These are phyloP conservation scores for Halictus ligatus DNA, from an alignment of 2,888 invertebrate genomes.

Conservation along the genomic window DNA sequence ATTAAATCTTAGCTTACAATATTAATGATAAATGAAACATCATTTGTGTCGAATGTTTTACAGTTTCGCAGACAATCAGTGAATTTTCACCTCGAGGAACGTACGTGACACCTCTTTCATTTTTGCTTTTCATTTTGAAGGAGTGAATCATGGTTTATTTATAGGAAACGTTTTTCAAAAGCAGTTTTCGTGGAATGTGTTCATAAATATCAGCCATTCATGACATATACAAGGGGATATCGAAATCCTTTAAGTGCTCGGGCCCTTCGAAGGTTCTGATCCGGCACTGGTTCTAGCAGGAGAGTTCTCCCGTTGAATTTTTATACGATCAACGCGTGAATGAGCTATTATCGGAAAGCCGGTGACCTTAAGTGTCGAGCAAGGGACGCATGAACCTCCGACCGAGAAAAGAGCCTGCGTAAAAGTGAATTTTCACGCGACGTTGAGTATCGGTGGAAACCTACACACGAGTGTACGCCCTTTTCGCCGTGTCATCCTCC, in stretches of 20 bases:
- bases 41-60: not conserved
- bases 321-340: not conserved
- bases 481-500: conserved; percentile 4
- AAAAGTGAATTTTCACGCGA: conserved; percentile 52
- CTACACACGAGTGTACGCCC: not conserved
- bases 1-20: too few relatives aligned
- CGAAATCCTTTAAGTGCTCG: too few relatives aligned
- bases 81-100: not conserved
- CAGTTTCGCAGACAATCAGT: not conserved
- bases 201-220: too few relatives aligned
- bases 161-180: not conserved
- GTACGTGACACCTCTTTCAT: not conserved
- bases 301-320: not conserved
- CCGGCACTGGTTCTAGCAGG: not conserved
- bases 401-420: conserved; percentile 17
- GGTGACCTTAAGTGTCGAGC: not conserved
- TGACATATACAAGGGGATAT: too few relatives aligned
- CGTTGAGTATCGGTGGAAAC: conserved; percentile 4
- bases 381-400: conserved; percentile 13
- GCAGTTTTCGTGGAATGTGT: too few relatives aligned
- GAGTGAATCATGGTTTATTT: too few relatives aligned
- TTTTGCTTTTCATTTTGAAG: not conserved
- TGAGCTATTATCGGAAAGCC: not conserved
- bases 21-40: not conserved
- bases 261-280: not conserved